Conservation (phyloP, 2,797 vertebrate genomes). For the Pangasius mekongensis region DNA sequence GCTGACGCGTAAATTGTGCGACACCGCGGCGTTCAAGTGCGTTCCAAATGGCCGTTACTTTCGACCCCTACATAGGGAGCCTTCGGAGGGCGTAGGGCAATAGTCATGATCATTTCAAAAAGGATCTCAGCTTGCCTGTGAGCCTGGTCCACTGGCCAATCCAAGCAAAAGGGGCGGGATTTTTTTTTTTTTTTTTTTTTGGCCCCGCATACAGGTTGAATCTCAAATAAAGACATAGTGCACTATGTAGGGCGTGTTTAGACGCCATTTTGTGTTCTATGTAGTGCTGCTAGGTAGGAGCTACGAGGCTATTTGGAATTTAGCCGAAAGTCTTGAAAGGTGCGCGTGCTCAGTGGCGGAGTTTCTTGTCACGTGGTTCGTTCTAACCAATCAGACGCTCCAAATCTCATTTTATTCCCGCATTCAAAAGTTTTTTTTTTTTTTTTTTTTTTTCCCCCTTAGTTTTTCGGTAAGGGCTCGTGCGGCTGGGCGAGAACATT, state of each 20-base stretch:
- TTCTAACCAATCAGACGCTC: constrained; percentile 29
- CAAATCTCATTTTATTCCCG: background rate
- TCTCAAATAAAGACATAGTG: background rate
- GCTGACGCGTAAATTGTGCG: background rate
- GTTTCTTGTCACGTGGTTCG: background rate
- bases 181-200: background rate
- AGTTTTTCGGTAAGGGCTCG: background rate
- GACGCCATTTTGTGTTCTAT: background rate
- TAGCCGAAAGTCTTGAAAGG: background rate
- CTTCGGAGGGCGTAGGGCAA: background rate
- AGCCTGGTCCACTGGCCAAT: background rate
- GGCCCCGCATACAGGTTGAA: background rate
- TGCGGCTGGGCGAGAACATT: background rate
- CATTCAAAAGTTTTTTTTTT: constrained; percentile 13
- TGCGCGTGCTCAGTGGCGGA: background rate
- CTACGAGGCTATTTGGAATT: background rate
- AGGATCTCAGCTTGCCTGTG: background rate
- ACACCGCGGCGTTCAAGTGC: background rate
- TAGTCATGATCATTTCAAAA: background rate
- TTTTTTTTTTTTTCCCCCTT: background rate
- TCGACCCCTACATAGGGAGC: background rate
- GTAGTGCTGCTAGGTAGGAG: background rate
- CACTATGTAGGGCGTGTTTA: background rate
- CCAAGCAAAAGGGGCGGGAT: background rate
- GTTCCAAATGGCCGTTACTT: background rate